Conservation (phyloP, 2,888 invertebrate genomes). For the Watsonalla binaria region DNA sequence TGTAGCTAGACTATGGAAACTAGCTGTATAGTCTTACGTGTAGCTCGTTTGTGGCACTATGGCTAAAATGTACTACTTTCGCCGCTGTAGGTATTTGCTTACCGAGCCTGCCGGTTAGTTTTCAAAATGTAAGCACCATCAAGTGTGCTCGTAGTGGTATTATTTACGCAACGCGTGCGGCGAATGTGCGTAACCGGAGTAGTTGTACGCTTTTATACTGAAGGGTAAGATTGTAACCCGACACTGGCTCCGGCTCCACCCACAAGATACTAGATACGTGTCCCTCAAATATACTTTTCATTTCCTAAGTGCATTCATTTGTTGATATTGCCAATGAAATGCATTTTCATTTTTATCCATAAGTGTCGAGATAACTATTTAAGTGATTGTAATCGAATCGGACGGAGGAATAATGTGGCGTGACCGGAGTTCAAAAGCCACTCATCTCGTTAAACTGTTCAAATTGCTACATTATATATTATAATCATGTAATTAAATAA, state of each 20-base stretch:
- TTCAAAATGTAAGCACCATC: not conserved
- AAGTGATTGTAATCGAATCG: constrained; percentile 15
- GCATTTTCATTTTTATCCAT: constrained; percentile 47
- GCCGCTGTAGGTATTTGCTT: not conserved
- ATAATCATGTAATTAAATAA: constrained; percentile 29
- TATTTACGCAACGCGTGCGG: constrained; percentile 24
- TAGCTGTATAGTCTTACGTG: too few species aligned
- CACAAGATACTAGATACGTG: constrained; percentile 45
- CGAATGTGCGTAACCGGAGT: constrained; percentile 60
- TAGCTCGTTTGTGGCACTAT: too few species aligned
- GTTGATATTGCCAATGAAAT: constrained; percentile 39
- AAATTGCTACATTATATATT: constrained; percentile 19
- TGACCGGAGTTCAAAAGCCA: constrained; percentile 26
- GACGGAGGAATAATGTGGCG: constrained; percentile 5
- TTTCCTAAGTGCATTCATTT: constrained; percentile 64
- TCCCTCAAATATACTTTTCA: constrained; percentile 52
- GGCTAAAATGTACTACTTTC: too few species aligned
- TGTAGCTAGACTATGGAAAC: too few species aligned
- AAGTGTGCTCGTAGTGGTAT: not conserved
- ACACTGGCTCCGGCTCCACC: constrained; percentile 48
- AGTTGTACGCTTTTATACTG: constrained; percentile 62
- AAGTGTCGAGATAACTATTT: not conserved
- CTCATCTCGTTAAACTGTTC: constrained; percentile 19
- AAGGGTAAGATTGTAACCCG: constrained; percentile 63
- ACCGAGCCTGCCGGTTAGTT: not conserved